phyloP scores from a whole-genome alignment of 1,140 invertebrate genomes.

The Aphelenchoides avenae region DNA sequence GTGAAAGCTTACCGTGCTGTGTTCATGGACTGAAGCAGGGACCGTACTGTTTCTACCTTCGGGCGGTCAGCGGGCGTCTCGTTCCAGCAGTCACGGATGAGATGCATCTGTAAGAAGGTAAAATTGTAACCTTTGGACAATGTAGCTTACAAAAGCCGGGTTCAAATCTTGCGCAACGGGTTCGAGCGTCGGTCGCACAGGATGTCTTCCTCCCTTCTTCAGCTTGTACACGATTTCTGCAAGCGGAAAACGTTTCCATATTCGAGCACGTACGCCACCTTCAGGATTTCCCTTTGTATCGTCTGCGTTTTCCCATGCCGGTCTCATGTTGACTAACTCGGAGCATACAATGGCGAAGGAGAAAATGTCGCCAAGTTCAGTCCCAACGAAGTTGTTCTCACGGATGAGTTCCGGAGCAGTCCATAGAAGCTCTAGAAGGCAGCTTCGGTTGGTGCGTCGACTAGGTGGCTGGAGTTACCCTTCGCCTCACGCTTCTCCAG shows the following conservation, averaged over 20 bases:
- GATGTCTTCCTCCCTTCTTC: too few relatives aligned
- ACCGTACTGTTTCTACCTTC: slow-evolving; percentile 28
- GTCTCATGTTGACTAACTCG: slow-evolving; percentile 49
- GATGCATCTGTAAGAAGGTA: slow-evolving; percentile 44
- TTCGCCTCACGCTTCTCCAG: slow-evolving; percentile 13
- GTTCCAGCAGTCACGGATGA: slow-evolving; percentile 47
- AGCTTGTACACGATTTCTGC: too few relatives aligned
- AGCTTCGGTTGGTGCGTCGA: too few relatives aligned
- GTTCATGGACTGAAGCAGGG: slow-evolving; percentile 31
- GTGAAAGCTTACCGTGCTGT: slow-evolving; percentile 6
- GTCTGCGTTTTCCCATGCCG: too few relatives aligned
- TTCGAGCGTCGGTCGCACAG: slow-evolving; percentile 13
- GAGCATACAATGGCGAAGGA: slow-evolving; percentile 49
- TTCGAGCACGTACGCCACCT: too few relatives aligned
- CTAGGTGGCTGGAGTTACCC: too few relatives aligned
- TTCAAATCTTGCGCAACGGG: slow-evolving; percentile 15
- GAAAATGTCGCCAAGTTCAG: slow-evolving; percentile 41
- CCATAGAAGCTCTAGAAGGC: slow-evolving; percentile 37
- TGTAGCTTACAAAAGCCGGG: not conserved
- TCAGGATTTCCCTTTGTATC: too few relatives aligned
- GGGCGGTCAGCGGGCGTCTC: slow-evolving; percentile 43
- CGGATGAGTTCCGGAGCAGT: slow-evolving; percentile 36
- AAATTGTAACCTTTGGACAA: slow-evolving; percentile 1
- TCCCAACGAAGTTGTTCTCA: slow-evolving; percentile 1
- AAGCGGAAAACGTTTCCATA: too few relatives aligned